Conservation (phyloP, 35 echinoderm and acorn worm genomes). For the Ophiothrix spiculata region DNA sequence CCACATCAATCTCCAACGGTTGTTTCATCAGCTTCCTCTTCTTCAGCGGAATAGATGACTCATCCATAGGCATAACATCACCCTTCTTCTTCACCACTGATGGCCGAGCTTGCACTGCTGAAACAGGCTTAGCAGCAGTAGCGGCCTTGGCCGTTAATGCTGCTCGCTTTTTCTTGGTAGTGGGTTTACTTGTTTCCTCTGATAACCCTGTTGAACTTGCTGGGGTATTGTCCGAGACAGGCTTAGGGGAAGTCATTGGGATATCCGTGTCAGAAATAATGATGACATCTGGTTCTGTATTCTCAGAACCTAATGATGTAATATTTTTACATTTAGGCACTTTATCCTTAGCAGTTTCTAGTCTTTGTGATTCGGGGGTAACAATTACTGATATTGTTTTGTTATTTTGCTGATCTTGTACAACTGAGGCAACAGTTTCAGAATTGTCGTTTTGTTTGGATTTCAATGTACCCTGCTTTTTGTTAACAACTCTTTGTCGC, state of each 20-base stretch:
- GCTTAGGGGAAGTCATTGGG: background rate
- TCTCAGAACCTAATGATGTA: background rate
- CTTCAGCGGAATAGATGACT: conserved; percentile 83
- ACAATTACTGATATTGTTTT: too few species aligned
- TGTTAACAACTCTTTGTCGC: background rate
- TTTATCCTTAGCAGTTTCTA: background rate
- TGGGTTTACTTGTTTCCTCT: background rate
- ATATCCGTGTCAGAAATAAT: background rate
- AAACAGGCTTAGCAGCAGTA: background rate
- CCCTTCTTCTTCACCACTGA: conserved; percentile 11
- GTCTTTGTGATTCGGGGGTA: background rate
- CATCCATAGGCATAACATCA: conserved; percentile 36
- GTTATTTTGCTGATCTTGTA: too few species aligned
- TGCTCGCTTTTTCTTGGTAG: background rate
- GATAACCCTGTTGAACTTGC: background rate
- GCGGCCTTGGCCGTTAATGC: conserved; percentile 13
- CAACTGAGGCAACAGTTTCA: background rate
- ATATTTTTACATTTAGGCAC: background rate
- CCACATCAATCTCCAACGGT: conserved; percentile 26
- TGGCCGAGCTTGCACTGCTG: background rate
- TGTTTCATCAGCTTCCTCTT: conserved; percentile 92
- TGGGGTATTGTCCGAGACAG: background rate
- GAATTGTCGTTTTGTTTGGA: background rate
- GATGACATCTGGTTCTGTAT: background rate
- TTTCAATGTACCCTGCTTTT: conserved; percentile 2